Conservation (phyloP, 2,797 vertebrate species). For the Halcyon leucocephala region DNA sequence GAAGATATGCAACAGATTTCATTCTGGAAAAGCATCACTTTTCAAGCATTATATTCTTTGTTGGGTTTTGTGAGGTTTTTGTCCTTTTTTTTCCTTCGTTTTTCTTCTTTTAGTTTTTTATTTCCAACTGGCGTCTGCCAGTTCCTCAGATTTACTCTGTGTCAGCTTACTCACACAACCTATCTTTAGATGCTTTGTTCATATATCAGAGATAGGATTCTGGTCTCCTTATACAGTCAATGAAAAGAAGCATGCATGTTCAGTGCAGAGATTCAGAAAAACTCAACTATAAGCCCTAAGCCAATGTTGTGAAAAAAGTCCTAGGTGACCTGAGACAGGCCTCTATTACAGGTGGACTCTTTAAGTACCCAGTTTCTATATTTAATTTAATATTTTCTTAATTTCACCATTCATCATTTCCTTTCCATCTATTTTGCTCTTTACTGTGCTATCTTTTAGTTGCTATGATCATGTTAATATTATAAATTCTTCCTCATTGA, state of each 20-base stretch:
- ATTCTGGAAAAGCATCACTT: not conserved
- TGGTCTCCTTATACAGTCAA: not conserved
- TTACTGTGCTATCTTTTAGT: not conserved
- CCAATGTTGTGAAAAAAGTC: not conserved
- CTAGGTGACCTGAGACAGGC: not conserved
- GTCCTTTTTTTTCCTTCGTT: rapidly evolving
- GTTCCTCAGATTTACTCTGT: not conserved
- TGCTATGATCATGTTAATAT: not conserved
- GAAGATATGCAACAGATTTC: not conserved
- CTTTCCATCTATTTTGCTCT: not conserved
- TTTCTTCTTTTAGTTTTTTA: not conserved
- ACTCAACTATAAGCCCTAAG: not conserved
- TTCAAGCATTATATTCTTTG: not conserved
- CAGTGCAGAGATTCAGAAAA: not conserved
- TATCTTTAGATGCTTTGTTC: not conserved
- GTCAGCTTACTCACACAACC: not conserved
- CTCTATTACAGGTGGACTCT: not conserved
- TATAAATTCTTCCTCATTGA: not conserved
- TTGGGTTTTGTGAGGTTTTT: not conserved
- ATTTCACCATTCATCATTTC: not conserved
- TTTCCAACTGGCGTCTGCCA: not conserved
- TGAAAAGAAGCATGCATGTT: not conserved
- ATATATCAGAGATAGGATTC: not conserved
- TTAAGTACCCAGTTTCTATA: not conserved
- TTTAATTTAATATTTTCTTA: not conserved